phyloP scores from a whole-genome alignment of 2,797 vertebrate genomes.

The Alosa sapidissima region DNA sequence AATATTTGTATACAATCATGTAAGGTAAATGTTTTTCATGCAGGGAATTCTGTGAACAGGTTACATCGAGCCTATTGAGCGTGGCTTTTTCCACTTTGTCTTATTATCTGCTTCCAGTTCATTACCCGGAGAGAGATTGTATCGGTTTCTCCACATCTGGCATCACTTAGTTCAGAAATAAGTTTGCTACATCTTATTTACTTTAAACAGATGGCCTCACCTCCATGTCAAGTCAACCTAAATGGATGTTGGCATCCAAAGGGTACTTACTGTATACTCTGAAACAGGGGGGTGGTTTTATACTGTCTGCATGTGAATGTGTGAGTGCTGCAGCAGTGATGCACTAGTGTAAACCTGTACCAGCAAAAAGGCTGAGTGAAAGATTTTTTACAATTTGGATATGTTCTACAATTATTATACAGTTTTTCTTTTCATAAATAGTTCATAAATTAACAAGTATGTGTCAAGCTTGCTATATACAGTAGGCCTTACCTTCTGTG shows the following conservation, averaged over 20 bases:
- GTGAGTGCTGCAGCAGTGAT: not conserved
- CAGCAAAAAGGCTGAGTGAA: not conserved
- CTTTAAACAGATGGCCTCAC: constrained; percentile 40
- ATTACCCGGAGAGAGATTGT: constrained; percentile 39
- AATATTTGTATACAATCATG: not conserved
- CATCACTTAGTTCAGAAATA: constrained; percentile 35
- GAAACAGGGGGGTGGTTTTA: not conserved
- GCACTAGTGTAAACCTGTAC: not conserved
- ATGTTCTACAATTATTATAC: not conserved
- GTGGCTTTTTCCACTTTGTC: constrained; percentile 37
- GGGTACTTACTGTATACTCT: not conserved
- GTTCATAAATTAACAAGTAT: not conserved
- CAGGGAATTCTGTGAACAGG: constrained; percentile 28
- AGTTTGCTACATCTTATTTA: constrained; percentile 41
- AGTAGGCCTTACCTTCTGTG: not conserved
- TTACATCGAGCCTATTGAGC: not conserved
- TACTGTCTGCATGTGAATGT: not conserved
- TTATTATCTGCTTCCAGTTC: constrained; percentile 45
- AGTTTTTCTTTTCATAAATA: not conserved
- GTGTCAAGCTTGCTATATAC: not conserved
- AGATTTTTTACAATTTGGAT: not conserved
- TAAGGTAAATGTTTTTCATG: not conserved
- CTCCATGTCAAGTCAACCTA: constrained; percentile 32
- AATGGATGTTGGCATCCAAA: constrained; percentile 36
- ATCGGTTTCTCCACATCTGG: constrained; percentile 40